phyloP scores from a whole-genome alignment of 2,113 vertebrate species.

The Phaethon lepturus region DNA sequence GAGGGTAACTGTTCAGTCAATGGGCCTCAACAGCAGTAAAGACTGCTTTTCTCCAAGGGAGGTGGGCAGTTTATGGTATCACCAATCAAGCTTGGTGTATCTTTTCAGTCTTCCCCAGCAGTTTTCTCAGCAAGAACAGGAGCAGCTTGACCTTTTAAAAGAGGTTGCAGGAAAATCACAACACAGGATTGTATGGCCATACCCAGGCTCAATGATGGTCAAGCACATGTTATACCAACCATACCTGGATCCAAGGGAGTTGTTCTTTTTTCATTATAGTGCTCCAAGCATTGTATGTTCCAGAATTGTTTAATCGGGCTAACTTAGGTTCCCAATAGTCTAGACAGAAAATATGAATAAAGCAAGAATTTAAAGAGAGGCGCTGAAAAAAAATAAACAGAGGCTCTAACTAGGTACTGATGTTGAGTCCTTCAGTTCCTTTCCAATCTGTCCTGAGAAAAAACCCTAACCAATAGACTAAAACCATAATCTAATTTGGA shows the following conservation, averaged over 20 bases:
- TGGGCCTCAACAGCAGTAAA: neutral
- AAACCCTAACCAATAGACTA: neutral
- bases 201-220: neutral
- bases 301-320: slow-evolving; percentile 87
- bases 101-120: neutral
- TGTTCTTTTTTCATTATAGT: slow-evolving; percentile 48
- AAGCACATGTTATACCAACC: neutral
- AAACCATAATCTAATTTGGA: neutral
- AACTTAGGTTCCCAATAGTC: slow-evolving; percentile 88
- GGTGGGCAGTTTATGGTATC: neutral
- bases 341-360: slow-evolving; percentile 49
- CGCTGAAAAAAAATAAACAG: neutral
- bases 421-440: neutral
- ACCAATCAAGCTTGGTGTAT: neutral
- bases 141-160: neutral
- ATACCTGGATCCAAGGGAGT: slow-evolving; percentile 89
- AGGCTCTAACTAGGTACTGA: neutral
- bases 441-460: neutral
- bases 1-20: neutral
- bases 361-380: neutral
- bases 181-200: neutral
- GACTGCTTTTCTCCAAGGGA: neutral
- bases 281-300: slow-evolving; percentile 95
- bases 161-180: neutral
- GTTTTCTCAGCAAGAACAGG: neutral